Base-by-base conservation (phyloP, 2,113 vertebrate genomes). In the Sterna hirundo region DNA sequence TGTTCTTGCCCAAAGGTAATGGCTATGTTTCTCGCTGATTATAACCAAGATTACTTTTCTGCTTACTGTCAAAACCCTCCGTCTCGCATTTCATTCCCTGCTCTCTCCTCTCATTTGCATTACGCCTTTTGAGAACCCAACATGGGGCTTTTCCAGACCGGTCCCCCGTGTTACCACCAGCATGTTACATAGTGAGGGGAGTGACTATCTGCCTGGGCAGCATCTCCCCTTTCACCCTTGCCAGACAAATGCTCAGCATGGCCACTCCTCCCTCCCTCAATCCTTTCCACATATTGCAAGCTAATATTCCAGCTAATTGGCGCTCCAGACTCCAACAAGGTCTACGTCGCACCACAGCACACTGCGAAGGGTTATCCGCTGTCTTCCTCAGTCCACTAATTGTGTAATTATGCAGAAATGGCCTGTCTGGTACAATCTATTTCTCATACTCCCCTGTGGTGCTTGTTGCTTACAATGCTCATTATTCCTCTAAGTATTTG, bases 1-100 rank as follows among this genome's bases (percentile, higher is more conserved):
- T 95, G 96, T 46, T 98, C 96, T 97, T 96, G 97, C 97, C 97
- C 96, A 97, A 96, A 98, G 97, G 96, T 98, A 97, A 83, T 90
- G 92, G 79, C 91, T 94, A 83, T 78, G 93, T 96, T 97, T 97
- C 90, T 97, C 22, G 23, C 95, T 96, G 96, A 91, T 98, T 96
- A 93, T 97, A 96, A 89, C 87, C 76, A 75, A 96, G 90, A 97
- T 91, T 96, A 95, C 94, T 94, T 95, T 93, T 95, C 95, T 97
- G 94, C 86, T 93, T 27, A 2, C 90, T 97, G 94, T 74, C 81
- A 84, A 57, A 86, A 9, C 34, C 66, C 47, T 91, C 36, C 10
- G 1, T 44, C 58, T 88, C 2, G 0, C 51, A 27, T 12, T 77
- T 62, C 7, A 29, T 62, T 79, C 91, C 96, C 88, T 51, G 91